Percentiles rank a stretch among this genome's conserved stretches.
phyloP scores from a whole-genome alignment of 2,888 invertebrate species.

The Euplexia lucipara region DNA sequence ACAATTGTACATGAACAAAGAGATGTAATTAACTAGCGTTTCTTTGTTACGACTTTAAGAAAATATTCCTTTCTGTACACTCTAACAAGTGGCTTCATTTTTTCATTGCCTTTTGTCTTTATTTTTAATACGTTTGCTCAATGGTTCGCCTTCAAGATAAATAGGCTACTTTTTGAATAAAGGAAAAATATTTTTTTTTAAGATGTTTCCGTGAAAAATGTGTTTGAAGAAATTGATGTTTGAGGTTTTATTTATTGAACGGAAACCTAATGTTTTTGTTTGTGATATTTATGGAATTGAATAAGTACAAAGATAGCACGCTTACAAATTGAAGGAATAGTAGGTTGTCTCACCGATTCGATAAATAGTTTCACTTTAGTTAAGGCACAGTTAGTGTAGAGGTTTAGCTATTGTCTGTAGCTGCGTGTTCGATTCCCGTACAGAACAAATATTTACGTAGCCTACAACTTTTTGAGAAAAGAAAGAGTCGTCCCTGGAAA shows the following conservation, averaged over 20 bases:
- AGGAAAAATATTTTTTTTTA: slow-evolving; percentile 17
- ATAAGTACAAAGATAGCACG: background rate
- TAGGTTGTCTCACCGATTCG: too few species aligned
- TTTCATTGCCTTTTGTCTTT: slow-evolving; percentile 50
- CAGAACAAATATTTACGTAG: too few species aligned
- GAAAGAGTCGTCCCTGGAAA: too few species aligned
- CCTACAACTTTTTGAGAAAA: too few species aligned
- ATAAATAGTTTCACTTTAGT: too few species aligned
- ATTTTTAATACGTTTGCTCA: slow-evolving; percentile 50
- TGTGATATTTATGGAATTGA: background rate
- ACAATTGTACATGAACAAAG: slow-evolving; percentile 47
- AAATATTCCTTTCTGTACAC: slow-evolving; percentile 48
- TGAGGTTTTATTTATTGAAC: slow-evolving; percentile 2
- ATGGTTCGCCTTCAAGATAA: slow-evolving; percentile 41
- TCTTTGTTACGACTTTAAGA: slow-evolving; percentile 48
- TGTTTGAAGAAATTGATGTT: slow-evolving; percentile 15
- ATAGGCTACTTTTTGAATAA: slow-evolving; percentile 42
- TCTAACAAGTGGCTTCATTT: slow-evolving; percentile 53
- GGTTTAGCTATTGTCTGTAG: too few species aligned
- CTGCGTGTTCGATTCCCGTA: too few species aligned
- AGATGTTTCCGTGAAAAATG: background rate
- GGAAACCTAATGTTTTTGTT: slow-evolving; percentile 6
- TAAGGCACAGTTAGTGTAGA: too few species aligned
- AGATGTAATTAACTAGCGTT: slow-evolving; percentile 45
- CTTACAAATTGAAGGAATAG: too few species aligned